Conservation (phyloP, 2,888 invertebrate genomes). For the Apomyelois bistriatella region DNA sequence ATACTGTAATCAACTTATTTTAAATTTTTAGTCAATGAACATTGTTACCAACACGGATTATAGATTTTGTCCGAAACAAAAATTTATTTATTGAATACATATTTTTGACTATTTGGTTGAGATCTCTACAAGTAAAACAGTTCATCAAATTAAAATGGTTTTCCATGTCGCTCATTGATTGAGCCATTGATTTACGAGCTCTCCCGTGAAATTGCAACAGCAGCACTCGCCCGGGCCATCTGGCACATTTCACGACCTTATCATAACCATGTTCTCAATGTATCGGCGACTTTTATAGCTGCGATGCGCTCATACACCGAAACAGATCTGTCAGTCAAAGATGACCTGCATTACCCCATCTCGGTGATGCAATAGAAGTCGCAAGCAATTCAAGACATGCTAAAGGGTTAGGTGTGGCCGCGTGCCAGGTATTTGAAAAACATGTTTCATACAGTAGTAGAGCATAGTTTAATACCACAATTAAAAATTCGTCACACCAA, state of each 20-base stretch:
- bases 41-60: too few relatives aligned
- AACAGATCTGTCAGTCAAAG: background rate
- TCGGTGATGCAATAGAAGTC: background rate
- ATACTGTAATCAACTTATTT: too few relatives aligned
- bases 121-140: too few relatives aligned
- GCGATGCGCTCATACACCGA: background rate
- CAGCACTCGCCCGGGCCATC: constrained; percentile 4
- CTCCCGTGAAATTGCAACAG: background rate
- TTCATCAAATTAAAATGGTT: too few relatives aligned
- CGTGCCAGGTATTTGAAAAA: too few relatives aligned
- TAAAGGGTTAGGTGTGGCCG: too few relatives aligned
- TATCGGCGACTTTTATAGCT: constrained; percentile 4
- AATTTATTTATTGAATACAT: too few relatives aligned
- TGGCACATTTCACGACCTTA: constrained; percentile 5
- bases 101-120: too few relatives aligned
- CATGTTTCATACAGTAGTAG: too few relatives aligned
- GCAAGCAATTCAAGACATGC: background rate
- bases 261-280: constrained; percentile 3
- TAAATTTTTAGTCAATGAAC: too few relatives aligned
- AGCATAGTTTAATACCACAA: background rate
- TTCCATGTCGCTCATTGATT: background rate
- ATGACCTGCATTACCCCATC: background rate
- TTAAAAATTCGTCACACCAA: background rate
- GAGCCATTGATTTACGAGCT: background rate
- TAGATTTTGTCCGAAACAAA: too few relatives aligned